Evolutionary conservation across 23 tunicate genomes (phyloP).

Genomic region (Oikopleura dioica): DNA sequence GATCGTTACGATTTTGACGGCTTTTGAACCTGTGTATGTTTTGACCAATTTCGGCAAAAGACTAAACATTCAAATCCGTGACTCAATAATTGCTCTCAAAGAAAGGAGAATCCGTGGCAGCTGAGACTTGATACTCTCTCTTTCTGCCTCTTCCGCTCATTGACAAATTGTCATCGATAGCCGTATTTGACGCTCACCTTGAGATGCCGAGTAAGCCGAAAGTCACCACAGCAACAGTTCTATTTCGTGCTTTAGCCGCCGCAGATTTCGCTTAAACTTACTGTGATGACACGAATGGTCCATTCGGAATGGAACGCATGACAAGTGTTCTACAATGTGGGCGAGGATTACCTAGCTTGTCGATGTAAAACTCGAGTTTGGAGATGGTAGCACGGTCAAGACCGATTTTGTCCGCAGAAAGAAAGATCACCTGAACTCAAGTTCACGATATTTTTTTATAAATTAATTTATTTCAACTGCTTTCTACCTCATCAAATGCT

Average conservation of each 20-base stretch:
- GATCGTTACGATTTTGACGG: neutral
- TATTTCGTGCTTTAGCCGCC: neutral
- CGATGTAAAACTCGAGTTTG: neutral
- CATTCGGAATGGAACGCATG: too few species aligned
- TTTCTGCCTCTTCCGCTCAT: neutral
- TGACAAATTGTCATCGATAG: neutral
- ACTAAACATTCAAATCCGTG: neutral
- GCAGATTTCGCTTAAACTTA: neutral
- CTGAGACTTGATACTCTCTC: too few species aligned
- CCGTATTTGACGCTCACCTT: neutral
- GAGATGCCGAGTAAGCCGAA: neutral
- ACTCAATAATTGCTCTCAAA: neutral
- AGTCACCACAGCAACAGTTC: neutral
- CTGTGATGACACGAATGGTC: too few species aligned
- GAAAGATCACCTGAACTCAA: neutral
- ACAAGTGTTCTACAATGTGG: too few species aligned
- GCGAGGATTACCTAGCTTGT: too few species aligned
- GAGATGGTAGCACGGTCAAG: neutral
- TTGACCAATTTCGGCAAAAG: neutral
- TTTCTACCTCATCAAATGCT: too few species aligned
- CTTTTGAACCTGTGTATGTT: neutral
- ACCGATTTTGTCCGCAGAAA: neutral
- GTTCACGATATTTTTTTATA: too few species aligned
- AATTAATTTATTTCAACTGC: too few species aligned
- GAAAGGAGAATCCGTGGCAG: neutral